Evolutionary conservation across 2,113 vertebrate species (phyloP).

Genomic region (Lasiurus cinereus): DNA sequence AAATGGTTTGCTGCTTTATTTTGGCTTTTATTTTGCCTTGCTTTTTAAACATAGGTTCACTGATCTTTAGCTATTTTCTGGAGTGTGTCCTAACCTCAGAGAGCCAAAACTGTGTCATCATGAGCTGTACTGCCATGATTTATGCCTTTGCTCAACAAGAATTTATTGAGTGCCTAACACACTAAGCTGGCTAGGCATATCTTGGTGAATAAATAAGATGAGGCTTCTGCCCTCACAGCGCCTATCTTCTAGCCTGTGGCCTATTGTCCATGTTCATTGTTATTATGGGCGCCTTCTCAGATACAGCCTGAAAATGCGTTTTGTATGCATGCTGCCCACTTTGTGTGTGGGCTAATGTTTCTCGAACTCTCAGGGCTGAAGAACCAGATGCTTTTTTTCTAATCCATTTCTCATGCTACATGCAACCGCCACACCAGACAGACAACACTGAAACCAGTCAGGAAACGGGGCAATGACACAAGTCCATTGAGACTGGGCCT

Average conservation of each 20-base stretch:
- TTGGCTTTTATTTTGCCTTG: neutral
- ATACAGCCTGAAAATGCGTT: neutral
- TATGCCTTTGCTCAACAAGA: neutral
- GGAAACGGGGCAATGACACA: neutral
- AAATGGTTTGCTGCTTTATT: neutral
- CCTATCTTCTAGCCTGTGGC: neutral
- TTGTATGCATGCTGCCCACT: neutral
- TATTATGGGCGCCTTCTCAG: neutral
- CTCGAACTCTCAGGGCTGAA: neutral
- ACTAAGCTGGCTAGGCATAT: neutral
- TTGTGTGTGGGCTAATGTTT: neutral
- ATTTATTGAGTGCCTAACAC: neutral
- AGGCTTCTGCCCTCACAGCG: neutral
- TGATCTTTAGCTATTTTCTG: neutral
- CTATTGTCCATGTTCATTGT: neutral
- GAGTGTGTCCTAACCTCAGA: neutral
- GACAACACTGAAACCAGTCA: neutral
- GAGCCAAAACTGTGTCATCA: neutral
- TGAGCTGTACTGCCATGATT: neutral
- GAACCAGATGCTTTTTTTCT: neutral
- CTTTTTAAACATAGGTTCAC: neutral
- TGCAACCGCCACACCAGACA: neutral
- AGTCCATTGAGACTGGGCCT: neutral
- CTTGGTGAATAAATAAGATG: neutral
- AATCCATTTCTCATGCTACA: neutral